These are phyloP conservation scores for Sebastes vulpes DNA, from an alignment of 2,797 vertebrate genomes.

Conservation along the genomic window DNA sequence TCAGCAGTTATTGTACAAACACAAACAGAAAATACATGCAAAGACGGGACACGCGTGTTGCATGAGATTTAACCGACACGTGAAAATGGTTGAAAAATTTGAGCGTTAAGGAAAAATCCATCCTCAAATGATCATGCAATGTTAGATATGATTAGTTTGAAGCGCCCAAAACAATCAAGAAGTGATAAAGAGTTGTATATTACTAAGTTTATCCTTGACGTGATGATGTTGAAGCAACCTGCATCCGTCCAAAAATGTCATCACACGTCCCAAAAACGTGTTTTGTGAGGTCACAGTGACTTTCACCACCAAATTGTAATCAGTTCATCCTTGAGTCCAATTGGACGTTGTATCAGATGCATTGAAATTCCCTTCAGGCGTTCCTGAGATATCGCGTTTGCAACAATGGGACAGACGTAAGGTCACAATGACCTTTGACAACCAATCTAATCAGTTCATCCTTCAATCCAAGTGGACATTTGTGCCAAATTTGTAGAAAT, in stretches of 20 bases:
- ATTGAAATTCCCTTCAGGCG: too few species aligned
- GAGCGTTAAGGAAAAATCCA: conserved; percentile 55
- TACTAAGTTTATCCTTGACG: neutral
- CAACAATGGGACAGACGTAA: too few species aligned
- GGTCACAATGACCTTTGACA: neutral
- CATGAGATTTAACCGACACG: conserved; percentile 12
- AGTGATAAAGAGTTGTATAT: neutral
- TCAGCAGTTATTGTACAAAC: neutral
- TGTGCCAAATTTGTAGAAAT: neutral
- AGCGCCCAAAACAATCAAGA: neutral
- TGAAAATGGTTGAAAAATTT: neutral
- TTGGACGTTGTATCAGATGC: too few species aligned
- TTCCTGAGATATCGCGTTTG: too few species aligned
- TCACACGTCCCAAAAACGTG: neutral
- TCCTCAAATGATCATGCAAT: neutral
- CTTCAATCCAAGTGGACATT: neutral
- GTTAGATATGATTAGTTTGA: neutral
- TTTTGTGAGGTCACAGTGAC: neutral
- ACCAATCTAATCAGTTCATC: neutral
- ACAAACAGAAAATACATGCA: conserved; percentile 13
- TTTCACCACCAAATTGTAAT: too few species aligned
- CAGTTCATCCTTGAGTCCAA: too few species aligned
- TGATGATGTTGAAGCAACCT: neutral
- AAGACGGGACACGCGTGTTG: conserved; percentile 23
- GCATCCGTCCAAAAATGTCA: neutral